These are phyloP conservation scores for Magallana angulata DNA, from an alignment of 1,140 invertebrate species.

Conservation along the genomic window DNA sequence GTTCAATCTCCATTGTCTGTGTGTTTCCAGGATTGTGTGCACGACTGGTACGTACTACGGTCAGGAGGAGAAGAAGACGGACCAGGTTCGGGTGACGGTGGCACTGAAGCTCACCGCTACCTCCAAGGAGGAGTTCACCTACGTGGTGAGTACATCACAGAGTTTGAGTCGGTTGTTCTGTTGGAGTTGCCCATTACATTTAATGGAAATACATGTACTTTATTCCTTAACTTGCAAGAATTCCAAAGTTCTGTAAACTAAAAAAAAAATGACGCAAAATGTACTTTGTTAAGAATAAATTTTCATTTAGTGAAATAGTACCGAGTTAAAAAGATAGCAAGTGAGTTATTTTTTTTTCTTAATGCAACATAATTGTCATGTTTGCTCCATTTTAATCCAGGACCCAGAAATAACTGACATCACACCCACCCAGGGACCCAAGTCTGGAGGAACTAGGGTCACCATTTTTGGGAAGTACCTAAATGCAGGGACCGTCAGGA, in stretches of 20 bases:
- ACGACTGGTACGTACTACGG: conserved; percentile 59
- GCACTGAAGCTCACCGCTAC: conserved; percentile 52
- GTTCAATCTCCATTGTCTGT: neutral
- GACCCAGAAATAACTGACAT: conserved; percentile 85
- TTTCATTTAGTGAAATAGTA: too few relatives aligned
- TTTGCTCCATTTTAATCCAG: conserved; percentile 57
- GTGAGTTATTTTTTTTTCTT: too few relatives aligned
- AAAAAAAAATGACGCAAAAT: too few relatives aligned
- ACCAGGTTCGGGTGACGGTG: conserved; percentile 64
- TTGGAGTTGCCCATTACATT: too few relatives aligned
- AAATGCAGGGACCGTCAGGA: conserved; percentile 93
- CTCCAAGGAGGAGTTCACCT: conserved; percentile 63
- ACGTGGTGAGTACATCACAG: conserved; percentile 68
- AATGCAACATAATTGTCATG: too few relatives aligned
- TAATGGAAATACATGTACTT: too few relatives aligned
- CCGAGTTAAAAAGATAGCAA: too few relatives aligned
- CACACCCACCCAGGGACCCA: conserved; percentile 91
- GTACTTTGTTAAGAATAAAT: too few relatives aligned
- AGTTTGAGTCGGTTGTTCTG: neutral
- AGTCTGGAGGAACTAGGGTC: conserved; percentile 95
- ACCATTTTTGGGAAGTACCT: conserved; percentile 94
- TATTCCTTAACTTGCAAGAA: too few relatives aligned
- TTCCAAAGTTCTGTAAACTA: too few relatives aligned
- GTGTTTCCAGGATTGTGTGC: conserved; percentile 70
- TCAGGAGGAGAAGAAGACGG: conserved; percentile 41